Evolutionary conservation across 2,888 invertebrate genomes (phyloP).

Genomic region (Seira ritae): DNA sequence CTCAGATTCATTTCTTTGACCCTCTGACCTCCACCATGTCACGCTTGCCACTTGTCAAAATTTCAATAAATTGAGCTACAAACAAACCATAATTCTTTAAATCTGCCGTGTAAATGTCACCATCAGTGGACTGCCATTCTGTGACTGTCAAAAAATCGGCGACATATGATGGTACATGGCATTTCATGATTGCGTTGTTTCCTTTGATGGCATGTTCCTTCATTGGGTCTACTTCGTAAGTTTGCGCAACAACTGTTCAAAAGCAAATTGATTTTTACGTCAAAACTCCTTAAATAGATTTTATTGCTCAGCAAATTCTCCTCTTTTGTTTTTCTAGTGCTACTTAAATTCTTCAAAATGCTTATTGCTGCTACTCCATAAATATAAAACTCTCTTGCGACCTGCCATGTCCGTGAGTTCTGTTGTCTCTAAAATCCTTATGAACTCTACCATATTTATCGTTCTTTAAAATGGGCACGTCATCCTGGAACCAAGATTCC

Average conservation of each 20-base stretch:
- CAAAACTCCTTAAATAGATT: background rate
- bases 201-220: conserved; percentile 94
- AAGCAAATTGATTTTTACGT: background rate
- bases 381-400: background rate
- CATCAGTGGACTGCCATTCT: conserved; percentile 71
- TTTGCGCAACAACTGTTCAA: conserved; percentile 85
- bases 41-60: conserved; percentile 35
- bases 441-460: conserved; percentile 67
- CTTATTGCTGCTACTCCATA: conserved; percentile 19
- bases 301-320: background rate
- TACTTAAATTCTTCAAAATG: background rate
- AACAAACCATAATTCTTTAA: conserved; percentile 68
- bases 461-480: conserved; percentile 75
- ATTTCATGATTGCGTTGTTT: conserved; percentile 89
- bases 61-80: too few species aligned
- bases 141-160: conserved; percentile 91
- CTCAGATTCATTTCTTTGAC: conserved; percentile 12
- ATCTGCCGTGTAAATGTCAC: conserved; percentile 70
- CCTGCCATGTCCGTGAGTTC: conserved; percentile 68
- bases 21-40: conserved; percentile 57
- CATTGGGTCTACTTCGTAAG: conserved; percentile 89
- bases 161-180: conserved; percentile 94
- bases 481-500: conserved; percentile 84
- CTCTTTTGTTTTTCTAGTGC: background rate
- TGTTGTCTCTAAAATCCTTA: background rate